Base-by-base conservation (phyloP, 2,888 invertebrate genomes). In the Melanostoma scalare region DNA sequence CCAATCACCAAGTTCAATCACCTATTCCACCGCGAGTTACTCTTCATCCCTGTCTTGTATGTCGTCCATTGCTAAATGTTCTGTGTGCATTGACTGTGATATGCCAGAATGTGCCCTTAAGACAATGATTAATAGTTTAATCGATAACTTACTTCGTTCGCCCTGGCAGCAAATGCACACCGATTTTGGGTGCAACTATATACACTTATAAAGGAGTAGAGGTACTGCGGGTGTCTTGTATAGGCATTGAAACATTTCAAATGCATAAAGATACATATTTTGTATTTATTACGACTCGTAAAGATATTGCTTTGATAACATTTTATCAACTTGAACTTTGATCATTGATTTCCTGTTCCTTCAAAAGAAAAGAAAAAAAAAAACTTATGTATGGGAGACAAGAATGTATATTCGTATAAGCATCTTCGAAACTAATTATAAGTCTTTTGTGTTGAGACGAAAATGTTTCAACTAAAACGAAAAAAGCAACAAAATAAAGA, bases 111-210 rank as follows among this genome's bases (percentile, higher is more conserved):
- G 86, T 84, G 85, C 86, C 86, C 85, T 86, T 86, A 86, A 86
- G 86, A 86, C 86, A 87, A 86, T 88, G 88, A 88, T 87, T 87
- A 86, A 87, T 87, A 85, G 84, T 86, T 86, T 73, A 87, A 88
- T 88, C 87, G 87, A 88, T 87, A 86, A 85, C 53, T 85, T 75
- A 80, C 67, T 75, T 75, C 63, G 69, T 69, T 36, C 9, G n/a
- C 50, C 38, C 6, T 38, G 33, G 8, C 75, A 63, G 30, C 35
- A 65, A 73, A 73, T 71, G 73, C 79, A 67, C 55, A 68, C 20
- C 42, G 3, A 77, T 40, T 61, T 50, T 40, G 58, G 35, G 48
- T 52, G n/a, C 31, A 50, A 6, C 50, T 6, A 50, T 42, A 42
- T 5, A 68, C 35, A 4, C 48, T 40, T 20, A 42, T 10, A 52